A percentile compares a stretch with the other conserved stretches of the same genome.
Evolutionary conservation across 1,140 invertebrate genomes (phyloP).

Genomic region (Drosophila auraria): DNA sequence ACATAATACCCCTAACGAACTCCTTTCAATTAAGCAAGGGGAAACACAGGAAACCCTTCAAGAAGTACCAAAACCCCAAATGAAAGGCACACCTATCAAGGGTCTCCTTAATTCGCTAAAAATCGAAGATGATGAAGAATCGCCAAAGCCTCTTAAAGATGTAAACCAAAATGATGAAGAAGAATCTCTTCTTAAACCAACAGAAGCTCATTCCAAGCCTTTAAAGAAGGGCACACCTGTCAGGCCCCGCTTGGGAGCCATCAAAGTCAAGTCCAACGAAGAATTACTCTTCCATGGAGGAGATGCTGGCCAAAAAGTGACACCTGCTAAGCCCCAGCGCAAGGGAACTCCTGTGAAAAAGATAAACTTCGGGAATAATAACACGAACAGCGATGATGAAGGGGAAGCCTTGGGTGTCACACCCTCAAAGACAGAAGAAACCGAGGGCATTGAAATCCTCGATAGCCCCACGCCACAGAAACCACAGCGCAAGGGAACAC

Average conservation of each 20-base stretch:
- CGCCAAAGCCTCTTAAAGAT: not conserved
- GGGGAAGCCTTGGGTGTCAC: not conserved
- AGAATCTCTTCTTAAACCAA: not conserved
- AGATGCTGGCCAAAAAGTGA: not conserved
- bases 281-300: conserved; percentile 17
- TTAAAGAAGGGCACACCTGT: conserved; percentile 47
- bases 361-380: not conserved
- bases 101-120: not conserved
- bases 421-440: conserved; percentile 14
- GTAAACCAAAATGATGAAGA: conserved; percentile 23
- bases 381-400: not conserved
- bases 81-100: not conserved
- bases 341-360: conserved; percentile 46
- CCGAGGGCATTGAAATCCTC: not conserved
- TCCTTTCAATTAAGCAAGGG: conserved; percentile 11
- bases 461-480: conserved; percentile 36
- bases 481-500: conserved; percentile 51
- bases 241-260: conserved; percentile 14
- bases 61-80: not conserved
- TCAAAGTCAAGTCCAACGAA: conserved; percentile 48
- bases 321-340: conserved; percentile 30
- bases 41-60: not conserved
- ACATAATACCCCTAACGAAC: not conserved
- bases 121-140: not conserved
- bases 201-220: conserved; percentile 17